Evolutionary conservation across 2,888 invertebrate genomes (phyloP), one percentile per base, ranked within the genome.

Genomic region (Aproaerema taeniolella): DNA sequence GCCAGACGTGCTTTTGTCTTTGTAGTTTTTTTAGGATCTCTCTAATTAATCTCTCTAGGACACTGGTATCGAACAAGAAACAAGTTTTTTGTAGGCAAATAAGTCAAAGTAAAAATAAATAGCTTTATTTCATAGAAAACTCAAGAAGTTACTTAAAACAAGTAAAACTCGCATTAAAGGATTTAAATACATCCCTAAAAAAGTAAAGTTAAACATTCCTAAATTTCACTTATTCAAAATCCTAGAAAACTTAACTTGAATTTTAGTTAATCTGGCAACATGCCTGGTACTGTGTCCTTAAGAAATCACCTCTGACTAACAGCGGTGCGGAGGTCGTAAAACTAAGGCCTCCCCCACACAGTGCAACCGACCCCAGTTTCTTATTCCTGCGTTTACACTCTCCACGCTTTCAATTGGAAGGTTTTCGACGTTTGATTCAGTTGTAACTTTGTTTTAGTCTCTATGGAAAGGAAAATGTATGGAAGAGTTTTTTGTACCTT

Each of bases 251-350:
- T 20, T 20, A 8, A 8, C 20, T 20, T 20, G 20, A 6, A 6
- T 20, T 20, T 20, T 20, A 20, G 20, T 20, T 30, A 9, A 43
- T 71, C 55, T 61, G 25, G n/a, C 41, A 44, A 4, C 16, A 46
- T 40, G 13, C 0, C 41, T 1, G 68, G 41, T 69, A 67, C 81
- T 78, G 46, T 49, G 41, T 50, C 54, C 55, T 62, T 65, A 77
- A 81, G 76, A 69, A 80, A 81, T 81, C 81, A 78, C 72, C 76
- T 71, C 70, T 72, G 77, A 67, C 68, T 63, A 65, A 58, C 55
- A 65, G 69, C 79, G 80, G 81, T 68, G 76, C 63, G 64, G 68
- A 64, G 75, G 73, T 76, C 81, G 74, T 85, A 83, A 80, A 83
- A 81, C 80, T 76, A 75, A 35, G 28, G 70, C 74, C 75, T 80